Evolutionary conservation across 2,888 invertebrate species (phyloP).

Genomic region (Rhagophthalmus giganteus): DNA sequence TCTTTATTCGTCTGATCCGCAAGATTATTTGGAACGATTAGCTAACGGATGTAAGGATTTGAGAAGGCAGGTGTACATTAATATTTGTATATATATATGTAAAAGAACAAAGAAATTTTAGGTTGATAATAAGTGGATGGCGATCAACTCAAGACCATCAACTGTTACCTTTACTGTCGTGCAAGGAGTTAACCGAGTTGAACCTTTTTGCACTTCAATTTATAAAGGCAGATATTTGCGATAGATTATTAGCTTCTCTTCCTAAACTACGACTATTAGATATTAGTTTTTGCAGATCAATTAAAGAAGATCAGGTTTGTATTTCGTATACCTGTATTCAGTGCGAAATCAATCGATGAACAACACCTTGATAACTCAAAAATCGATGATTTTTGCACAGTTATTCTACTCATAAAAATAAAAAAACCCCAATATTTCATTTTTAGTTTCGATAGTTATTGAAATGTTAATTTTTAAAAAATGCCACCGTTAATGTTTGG

Average conservation of each 20-base stretch:
- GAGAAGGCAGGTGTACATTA: too few species aligned
- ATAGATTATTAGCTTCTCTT: slow-evolving; percentile 69
- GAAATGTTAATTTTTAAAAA: too few species aligned
- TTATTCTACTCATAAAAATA: too few species aligned
- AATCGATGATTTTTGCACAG: too few species aligned
- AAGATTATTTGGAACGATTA: slow-evolving; percentile 70
- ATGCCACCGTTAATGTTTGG: too few species aligned
- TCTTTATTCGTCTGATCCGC: slow-evolving; percentile 67
- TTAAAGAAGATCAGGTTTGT: slow-evolving; percentile 71
- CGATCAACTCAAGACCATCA: slow-evolving; percentile 81
- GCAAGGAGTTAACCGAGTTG: slow-evolving; percentile 74
- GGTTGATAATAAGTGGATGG: slow-evolving; percentile 78
- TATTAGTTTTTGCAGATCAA: slow-evolving; percentile 85
- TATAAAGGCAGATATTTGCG: slow-evolving; percentile 73
- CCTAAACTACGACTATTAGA: slow-evolving; percentile 75
- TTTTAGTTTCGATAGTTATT: too few species aligned
- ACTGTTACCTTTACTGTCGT: slow-evolving; percentile 70
- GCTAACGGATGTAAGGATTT: slow-evolving; percentile 62
- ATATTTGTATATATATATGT: too few species aligned
- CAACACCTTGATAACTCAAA: too few species aligned
- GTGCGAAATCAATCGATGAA: too few species aligned
- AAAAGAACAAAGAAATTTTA: too few species aligned
- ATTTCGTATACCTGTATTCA: too few species aligned
- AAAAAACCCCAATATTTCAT: too few species aligned
- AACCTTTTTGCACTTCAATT: slow-evolving; percentile 83